Percentiles rank a stretch among this genome's conserved stretches.
Conservation (phyloP, 2,797 vertebrate species). For the Xenops minutus region DNA sequence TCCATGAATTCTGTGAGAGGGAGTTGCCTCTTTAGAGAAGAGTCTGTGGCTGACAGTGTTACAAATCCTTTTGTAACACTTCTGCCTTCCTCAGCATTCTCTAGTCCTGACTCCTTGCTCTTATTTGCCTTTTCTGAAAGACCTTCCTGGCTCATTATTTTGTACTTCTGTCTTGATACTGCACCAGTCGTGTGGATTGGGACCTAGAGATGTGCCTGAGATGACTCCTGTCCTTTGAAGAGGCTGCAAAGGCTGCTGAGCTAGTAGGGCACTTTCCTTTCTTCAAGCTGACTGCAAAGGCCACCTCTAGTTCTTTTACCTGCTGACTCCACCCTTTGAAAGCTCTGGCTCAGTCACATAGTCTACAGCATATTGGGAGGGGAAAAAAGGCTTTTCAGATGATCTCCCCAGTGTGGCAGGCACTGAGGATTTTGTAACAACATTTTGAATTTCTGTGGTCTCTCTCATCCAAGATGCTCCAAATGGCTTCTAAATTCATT, state of each 20-base stretch:
- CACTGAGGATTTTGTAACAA: not conserved
- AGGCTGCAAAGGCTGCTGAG: not conserved
- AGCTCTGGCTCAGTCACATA: not conserved
- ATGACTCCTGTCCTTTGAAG: not conserved
- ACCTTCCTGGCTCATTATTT: not conserved
- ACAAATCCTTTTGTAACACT: not conserved
- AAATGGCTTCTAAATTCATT: constrained; percentile 8
- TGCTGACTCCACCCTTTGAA: constrained; percentile 28
- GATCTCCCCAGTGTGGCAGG: not conserved
- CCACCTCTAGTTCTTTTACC: not conserved
- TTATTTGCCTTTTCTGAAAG: not conserved
- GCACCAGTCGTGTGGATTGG: not conserved
- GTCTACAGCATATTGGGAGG: not conserved
- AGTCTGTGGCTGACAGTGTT: not conserved
- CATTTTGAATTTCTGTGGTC: not conserved
- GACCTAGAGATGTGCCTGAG: not conserved
- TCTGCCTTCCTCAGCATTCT: not conserved
- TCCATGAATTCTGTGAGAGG: not conserved
- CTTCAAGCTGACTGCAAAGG: not conserved
- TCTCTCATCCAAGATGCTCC: not conserved
- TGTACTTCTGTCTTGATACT: not conserved
- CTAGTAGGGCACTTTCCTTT: not conserved
- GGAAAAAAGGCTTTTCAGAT: constrained; percentile 1
- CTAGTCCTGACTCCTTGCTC: accelerated
- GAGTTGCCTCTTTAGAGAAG: accelerated